Conservation (phyloP, 2,888 invertebrate genomes). For the Stegophylla sp. region DNA sequence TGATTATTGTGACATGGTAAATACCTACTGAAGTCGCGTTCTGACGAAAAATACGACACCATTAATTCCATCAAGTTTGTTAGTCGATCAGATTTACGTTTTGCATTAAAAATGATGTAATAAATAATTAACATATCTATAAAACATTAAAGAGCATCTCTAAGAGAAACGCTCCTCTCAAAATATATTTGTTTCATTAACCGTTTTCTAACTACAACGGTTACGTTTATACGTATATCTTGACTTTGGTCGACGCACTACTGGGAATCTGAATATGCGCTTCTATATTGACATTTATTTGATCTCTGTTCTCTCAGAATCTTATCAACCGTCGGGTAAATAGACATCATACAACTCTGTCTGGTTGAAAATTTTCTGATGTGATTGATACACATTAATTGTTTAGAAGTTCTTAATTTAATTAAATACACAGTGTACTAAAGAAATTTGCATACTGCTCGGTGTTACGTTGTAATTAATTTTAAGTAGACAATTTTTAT, state of each 20-base stretch:
- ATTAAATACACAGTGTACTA: too few species aligned
- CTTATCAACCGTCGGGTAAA: background rate
- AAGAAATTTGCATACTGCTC: too few species aligned
- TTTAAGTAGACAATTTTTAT: too few species aligned
- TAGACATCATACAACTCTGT: background rate
- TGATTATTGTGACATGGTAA: background rate
- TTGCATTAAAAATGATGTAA: slow-evolving; percentile 4
- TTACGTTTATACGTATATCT: background rate
- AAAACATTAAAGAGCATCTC: too few species aligned
- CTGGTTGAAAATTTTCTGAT: background rate
- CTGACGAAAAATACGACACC: background rate
- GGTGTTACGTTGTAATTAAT: too few species aligned
- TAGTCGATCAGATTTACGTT: background rate
- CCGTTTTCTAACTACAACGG: background rate
- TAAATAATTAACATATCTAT: background rate
- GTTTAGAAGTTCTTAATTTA: too few species aligned
- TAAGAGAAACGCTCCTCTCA: background rate
- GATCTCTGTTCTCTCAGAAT: background rate
- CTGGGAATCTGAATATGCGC: background rate
- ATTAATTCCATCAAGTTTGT: slow-evolving; percentile 2
- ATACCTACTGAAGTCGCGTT: background rate
- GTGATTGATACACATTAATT: background rate
- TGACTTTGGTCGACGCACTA: background rate
- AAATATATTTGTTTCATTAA: slow-evolving; percentile 4
- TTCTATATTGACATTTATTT: background rate